Percentiles rank a stretch among this genome's conserved stretches.
phyloP scores from a whole-genome alignment of 2,113 vertebrate species.

The Pristiophorus japonicus region DNA sequence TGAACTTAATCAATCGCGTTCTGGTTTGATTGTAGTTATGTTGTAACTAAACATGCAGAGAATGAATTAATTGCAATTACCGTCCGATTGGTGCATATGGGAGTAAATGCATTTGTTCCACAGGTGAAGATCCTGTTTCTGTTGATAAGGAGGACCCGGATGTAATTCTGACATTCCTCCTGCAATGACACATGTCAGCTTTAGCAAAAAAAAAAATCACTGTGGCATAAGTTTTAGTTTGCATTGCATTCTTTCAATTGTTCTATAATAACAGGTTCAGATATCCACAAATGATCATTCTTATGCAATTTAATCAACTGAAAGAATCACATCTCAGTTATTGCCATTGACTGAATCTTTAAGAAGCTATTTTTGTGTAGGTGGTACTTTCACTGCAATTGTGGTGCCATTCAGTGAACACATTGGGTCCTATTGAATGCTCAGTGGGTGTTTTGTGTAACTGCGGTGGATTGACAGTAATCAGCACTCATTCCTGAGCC shows the following conservation, averaged over 20 bases:
- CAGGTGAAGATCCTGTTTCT: slow-evolving; percentile 86
- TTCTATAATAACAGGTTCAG: background rate
- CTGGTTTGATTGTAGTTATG: background rate
- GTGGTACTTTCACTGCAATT: background rate
- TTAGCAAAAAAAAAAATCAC: background rate
- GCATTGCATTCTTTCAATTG: background rate
- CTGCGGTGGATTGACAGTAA: background rate
- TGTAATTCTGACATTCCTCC: slow-evolving; percentile 98
- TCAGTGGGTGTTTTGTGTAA: background rate
- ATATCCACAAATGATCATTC: background rate
- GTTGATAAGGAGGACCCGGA: slow-evolving; percentile 86
- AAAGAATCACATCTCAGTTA: background rate
- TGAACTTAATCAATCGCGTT: background rate
- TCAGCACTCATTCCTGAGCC: background rate
- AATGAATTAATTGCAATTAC: slow-evolving; percentile 52
- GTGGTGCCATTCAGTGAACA: background rate
- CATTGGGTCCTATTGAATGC: background rate
- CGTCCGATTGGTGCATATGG: slow-evolving; percentile 90
- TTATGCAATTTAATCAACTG: background rate
- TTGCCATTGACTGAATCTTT: background rate
- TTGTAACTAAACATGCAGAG: background rate
- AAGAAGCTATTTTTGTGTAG: background rate
- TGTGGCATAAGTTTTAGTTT: background rate
- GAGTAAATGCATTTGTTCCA: slow-evolving; percentile 92
- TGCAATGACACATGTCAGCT: slow-evolving; percentile 45